Percentiles rank a stretch among this genome's conserved stretches.
Evolutionary conservation across 2,797 vertebrate species (phyloP).

Genomic region (Tadarida brasiliensis): DNA sequence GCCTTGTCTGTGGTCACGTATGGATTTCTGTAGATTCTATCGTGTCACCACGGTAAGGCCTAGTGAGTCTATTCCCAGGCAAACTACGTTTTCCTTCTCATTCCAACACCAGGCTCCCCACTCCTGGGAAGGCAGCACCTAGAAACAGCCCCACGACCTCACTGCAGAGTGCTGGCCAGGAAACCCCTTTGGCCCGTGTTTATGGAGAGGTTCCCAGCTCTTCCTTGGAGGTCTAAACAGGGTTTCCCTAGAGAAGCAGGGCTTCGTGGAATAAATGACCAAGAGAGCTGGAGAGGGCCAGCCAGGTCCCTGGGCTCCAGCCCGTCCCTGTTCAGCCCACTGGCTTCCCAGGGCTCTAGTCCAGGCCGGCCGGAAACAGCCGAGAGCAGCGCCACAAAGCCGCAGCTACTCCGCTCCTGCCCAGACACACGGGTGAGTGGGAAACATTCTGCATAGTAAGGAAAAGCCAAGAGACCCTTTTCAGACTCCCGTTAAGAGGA

Average conservation of each 20-base stretch:
- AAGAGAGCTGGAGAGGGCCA: not conserved
- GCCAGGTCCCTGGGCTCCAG: not conserved
- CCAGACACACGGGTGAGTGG: not conserved
- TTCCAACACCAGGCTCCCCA: not conserved
- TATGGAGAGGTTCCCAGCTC: conserved; percentile 20
- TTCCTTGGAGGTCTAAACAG: conserved; percentile 48
- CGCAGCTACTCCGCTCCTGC: not conserved
- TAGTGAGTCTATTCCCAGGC: not conserved
- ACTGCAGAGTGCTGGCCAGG: not conserved
- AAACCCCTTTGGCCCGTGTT: not conserved
- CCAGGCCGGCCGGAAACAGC: conserved; percentile 31
- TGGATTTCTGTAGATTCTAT: not conserved
- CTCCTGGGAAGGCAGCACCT: not conserved
- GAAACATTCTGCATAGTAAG: not conserved
- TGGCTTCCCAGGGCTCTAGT: conserved; percentile 35
- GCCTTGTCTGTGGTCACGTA: not conserved
- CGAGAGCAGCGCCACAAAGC: not conserved
- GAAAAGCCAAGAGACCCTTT: not conserved
- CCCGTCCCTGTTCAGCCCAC: conserved; percentile 32
- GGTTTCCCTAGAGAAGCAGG: conserved; percentile 51
- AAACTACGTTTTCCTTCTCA: not conserved
- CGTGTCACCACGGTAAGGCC: not conserved
- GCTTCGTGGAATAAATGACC: not conserved
- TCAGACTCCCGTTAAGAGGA: not conserved
- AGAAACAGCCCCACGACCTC: not conserved